phyloP scores from a whole-genome alignment of 2,113 vertebrate species.

The Ophthalmolycus amberensis region DNA sequence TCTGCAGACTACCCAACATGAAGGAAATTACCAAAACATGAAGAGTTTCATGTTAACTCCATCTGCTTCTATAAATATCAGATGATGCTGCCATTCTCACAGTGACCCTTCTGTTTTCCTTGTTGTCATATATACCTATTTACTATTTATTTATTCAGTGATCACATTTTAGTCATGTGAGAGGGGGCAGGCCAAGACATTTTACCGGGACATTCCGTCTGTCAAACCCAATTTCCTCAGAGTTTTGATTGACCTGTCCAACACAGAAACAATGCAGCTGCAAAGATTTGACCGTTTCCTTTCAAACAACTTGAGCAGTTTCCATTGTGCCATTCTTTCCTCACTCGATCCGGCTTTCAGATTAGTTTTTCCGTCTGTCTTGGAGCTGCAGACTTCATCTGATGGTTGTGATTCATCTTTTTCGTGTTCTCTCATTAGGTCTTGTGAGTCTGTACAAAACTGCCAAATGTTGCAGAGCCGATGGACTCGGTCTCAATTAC shows the following conservation, averaged over 20 bases:
- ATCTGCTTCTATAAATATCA: background rate
- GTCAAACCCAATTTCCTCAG: constrained; percentile 81
- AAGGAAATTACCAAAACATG: background rate
- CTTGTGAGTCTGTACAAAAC: background rate
- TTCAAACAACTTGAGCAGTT: constrained; percentile 11
- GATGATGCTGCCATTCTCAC: background rate
- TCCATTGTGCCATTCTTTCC: background rate
- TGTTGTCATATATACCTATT: background rate
- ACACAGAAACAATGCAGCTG: constrained; percentile 63
- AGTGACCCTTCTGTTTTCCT: background rate
- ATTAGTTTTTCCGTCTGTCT: background rate
- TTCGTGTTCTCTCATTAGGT: background rate
- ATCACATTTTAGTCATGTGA: constrained; percentile 53
- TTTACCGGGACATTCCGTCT: constrained; percentile 78
- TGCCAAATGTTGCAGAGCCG: background rate
- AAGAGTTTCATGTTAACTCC: background rate
- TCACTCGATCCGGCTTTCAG: background rate
- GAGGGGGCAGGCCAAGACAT: constrained; percentile 38
- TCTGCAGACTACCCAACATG: constrained; percentile 1
- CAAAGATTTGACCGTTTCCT: constrained; percentile 39
- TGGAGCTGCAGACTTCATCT: background rate
- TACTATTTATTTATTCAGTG: constrained; percentile 60
- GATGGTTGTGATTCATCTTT: background rate
- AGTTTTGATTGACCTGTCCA: constrained; percentile 67
- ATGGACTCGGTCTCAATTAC: constrained; percentile 1